Percentiles rank a stretch among this genome's conserved stretches.
Conservation (phyloP, 2,797 vertebrate genomes). For the Iguana delicatissima region DNA sequence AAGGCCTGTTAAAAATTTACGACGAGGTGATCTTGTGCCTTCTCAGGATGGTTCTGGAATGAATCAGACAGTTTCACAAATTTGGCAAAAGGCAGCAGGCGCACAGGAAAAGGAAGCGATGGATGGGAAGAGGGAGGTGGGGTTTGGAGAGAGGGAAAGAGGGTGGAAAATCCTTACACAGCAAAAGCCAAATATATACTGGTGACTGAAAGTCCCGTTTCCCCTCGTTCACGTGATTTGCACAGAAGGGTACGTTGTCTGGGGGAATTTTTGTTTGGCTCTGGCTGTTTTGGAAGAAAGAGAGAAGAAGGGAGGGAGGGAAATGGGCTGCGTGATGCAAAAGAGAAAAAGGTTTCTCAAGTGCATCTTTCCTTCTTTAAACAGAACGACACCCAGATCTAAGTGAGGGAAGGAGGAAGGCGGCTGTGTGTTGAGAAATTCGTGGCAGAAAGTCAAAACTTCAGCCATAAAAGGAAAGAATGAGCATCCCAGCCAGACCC, state of each 20-base stretch:
- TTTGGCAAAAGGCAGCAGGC: neutral
- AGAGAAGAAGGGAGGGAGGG: rapidly evolving
- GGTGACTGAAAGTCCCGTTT: neutral
- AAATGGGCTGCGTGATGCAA: neutral
- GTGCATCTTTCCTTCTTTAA: too few species aligned
- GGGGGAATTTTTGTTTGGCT: neutral
- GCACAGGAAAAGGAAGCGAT: neutral
- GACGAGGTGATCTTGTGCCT: neutral
- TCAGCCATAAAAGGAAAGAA: neutral
- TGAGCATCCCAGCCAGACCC: too few species aligned
- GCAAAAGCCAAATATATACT: conserved; percentile 28
- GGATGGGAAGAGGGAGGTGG: neutral
- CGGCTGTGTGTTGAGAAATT: neutral
- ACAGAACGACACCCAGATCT: neutral
- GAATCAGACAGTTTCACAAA: conserved; percentile 11
- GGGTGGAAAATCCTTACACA: conserved; percentile 11
- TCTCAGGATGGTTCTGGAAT: neutral
- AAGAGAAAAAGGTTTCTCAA: neutral
- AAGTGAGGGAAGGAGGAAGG: neutral
- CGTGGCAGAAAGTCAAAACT: neutral
- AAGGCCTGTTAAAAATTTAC: too few species aligned
- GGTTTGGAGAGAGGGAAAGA: neutral
- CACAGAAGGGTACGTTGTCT: neutral
- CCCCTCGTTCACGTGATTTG: neutral
- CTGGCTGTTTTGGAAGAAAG: neutral